Evolutionary conservation across 2,113 vertebrate genomes (phyloP).

Genomic region (Arothron firmamentum): DNA sequence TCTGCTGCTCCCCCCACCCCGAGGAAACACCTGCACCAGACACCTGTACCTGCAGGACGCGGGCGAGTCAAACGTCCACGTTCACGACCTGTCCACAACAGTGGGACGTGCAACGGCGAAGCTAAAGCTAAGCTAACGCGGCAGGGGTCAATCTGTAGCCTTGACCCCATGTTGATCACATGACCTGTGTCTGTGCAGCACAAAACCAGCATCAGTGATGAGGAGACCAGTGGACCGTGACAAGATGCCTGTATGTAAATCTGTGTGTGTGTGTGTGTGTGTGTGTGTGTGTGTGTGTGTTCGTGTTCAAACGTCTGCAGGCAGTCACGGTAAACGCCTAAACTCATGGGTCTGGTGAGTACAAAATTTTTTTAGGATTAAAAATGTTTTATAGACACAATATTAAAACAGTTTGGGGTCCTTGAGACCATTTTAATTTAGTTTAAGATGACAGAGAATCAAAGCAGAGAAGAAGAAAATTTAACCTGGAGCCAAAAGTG

Average conservation of each 20-base stretch:
- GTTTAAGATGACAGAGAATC: too few relatives aligned
- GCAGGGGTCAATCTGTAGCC: not conserved
- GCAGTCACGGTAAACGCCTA: not conserved
- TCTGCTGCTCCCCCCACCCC: too few relatives aligned
- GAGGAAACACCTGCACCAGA: constrained; percentile 61
- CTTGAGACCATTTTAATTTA: too few relatives aligned
- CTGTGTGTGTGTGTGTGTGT: constrained; percentile 8
- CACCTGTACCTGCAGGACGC: constrained; percentile 36
- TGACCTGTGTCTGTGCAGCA: not conserved
- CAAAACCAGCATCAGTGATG: too few relatives aligned
- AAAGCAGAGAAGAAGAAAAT: too few relatives aligned
- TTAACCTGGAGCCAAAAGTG: too few relatives aligned
- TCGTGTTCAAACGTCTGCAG: not conserved
- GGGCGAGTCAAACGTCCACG: too few relatives aligned
- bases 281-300: constrained; percentile 5
- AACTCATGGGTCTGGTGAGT: constrained; percentile 53
- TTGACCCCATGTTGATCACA: not conserved
- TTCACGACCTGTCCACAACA: not conserved
- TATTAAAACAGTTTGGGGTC: too few relatives aligned
- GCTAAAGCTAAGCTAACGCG: too few relatives aligned
- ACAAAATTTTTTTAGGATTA: not conserved
- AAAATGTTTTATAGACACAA: not conserved
- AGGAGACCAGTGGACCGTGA: not conserved
- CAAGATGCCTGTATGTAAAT: constrained; percentile 41
- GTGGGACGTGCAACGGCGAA: too few relatives aligned